These are phyloP conservation scores for Eristalis pertinax DNA, from an alignment of 2,888 invertebrate genomes.

Conservation along the genomic window DNA sequence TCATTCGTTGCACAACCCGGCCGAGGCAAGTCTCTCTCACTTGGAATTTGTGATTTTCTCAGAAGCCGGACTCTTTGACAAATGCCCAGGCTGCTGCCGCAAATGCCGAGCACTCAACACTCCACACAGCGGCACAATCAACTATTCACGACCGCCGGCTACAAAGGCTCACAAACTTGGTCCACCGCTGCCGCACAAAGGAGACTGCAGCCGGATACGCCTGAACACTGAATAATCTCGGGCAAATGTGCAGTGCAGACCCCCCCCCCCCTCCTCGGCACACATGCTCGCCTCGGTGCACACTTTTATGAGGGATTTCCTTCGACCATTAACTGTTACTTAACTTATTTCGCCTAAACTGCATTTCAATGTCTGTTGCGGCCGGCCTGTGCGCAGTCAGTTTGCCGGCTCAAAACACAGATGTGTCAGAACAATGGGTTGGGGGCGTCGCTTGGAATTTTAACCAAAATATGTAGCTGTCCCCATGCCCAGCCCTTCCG, in stretches of 20 bases:
- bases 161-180: background rate
- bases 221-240: constrained; percentile 52
- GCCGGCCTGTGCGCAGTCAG: background rate
- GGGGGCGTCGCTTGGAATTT: constrained; percentile 15
- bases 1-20: background rate
- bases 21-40: background rate
- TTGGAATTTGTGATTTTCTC: background rate
- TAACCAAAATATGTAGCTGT: constrained; percentile 35
- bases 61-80: background rate
- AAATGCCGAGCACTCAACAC: background rate
- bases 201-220: constrained; percentile 7
- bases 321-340: constrained; percentile 62
- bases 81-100: background rate
- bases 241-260: constrained; percentile 33
- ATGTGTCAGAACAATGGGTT: constrained; percentile 41
- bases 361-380: constrained; percentile 40
- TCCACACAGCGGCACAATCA: background rate
- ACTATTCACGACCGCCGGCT: background rate
- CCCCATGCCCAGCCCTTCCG: background rate
- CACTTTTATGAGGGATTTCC: constrained; percentile 36
- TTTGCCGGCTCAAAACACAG: background rate
- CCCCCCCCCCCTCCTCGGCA: background rate
- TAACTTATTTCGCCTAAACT: constrained; percentile 60
- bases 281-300: background rate
- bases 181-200: constrained; percentile 13